Evolutionary conservation across 2,888 invertebrate species (phyloP).

Genomic region (Rhaphigaster nebulosa): DNA sequence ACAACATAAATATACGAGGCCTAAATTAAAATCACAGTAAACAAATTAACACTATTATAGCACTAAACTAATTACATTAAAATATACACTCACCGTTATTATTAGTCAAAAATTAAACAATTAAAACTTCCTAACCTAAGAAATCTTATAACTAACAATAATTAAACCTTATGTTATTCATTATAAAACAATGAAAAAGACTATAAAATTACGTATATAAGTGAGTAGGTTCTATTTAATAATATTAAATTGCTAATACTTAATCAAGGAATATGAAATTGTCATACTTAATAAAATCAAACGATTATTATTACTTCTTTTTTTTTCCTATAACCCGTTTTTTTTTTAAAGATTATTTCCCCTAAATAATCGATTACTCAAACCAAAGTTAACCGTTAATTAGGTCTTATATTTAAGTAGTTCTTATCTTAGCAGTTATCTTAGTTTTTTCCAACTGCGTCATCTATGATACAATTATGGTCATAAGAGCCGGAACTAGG

Average conservation of each 20-base stretch:
- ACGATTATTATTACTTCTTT: neutral
- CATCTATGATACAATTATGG: no score
- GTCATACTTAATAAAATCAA: neutral
- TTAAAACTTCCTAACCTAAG: slow-evolving; percentile 29
- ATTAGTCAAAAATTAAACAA: slow-evolving; percentile 16
- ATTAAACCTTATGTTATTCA: slow-evolving; percentile 33
- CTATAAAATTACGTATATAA: neutral
- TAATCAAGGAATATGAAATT: neutral
- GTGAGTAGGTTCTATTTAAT: neutral
- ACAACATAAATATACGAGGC: neutral
- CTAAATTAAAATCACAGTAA: neutral
- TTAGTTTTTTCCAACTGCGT: no score
- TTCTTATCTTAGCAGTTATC: neutral
- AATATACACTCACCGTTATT: neutral
- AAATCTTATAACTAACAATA: slow-evolving; percentile 14
- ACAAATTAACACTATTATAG: neutral
- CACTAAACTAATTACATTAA: neutral
- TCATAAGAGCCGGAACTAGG: no score
- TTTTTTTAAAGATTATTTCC: neutral
- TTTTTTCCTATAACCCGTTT: neutral
- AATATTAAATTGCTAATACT: neutral
- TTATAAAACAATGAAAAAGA: neutral
- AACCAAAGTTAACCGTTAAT: neutral
- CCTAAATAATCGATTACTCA: neutral
- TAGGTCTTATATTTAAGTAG: neutral